Percentiles rank a stretch among this genome's conserved stretches.
These are phyloP conservation scores for Larimichthys crocea DNA, from an alignment of 2,113 vertebrate species.

Conservation along the genomic window DNA sequence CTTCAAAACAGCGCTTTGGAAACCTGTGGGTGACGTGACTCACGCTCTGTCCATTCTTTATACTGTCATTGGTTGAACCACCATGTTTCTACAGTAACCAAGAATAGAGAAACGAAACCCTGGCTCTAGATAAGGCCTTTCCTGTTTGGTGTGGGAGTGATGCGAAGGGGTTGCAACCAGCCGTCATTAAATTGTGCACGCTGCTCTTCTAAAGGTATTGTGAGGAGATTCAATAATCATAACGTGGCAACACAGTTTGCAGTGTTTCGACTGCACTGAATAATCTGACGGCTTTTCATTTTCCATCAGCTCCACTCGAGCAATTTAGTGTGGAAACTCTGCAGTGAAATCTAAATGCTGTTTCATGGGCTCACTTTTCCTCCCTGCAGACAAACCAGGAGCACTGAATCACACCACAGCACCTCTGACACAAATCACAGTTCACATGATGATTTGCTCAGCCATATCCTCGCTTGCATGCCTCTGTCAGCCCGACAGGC, in stretches of 20 bases:
- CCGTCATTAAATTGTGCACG: too few relatives aligned
- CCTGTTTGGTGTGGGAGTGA: too few relatives aligned
- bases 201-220: background rate
- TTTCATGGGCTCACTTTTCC: constrained; percentile 20
- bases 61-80: too few relatives aligned
- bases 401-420: constrained; percentile 34
- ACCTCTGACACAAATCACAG: constrained; percentile 52
- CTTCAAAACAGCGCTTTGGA: too few relatives aligned
- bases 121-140: too few relatives aligned
- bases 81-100: too few relatives aligned
- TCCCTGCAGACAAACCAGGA: constrained; percentile 37
- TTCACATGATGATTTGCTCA: constrained; percentile 38
- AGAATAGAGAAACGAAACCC: too few relatives aligned
- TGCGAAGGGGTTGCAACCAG: too few relatives aligned
- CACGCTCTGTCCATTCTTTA: too few relatives aligned
- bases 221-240: background rate
- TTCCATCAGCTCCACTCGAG: background rate
- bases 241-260: background rate
- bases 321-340: constrained; percentile 17
- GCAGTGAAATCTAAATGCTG: constrained; percentile 33
- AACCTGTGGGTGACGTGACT: too few relatives aligned
- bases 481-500: constrained; percentile 29
- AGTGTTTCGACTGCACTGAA: background rate
- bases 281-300: background rate
- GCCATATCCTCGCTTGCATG: constrained; percentile 35